Conservation (phyloP, 2,113 vertebrate species). For the Athene cunicularia region DNA sequence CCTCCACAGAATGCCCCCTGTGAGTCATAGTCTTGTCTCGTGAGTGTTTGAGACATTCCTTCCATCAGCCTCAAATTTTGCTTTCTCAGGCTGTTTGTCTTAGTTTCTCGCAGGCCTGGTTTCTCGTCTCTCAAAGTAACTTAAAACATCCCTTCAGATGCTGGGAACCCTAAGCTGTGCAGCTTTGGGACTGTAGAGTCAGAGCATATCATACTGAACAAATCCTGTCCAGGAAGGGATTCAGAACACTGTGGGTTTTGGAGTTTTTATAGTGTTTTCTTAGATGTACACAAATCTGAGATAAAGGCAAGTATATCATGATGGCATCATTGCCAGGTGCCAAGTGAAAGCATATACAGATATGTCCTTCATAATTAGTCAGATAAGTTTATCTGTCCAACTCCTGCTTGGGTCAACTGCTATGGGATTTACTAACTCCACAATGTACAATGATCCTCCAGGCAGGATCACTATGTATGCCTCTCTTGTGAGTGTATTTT, state of each 20-base stretch:
- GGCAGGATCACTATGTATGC: background rate
- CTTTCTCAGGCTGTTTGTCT: no score
- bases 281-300: background rate
- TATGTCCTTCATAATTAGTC: background rate
- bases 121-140: no score
- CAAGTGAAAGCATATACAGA: background rate
- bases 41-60: no score
- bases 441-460: background rate
- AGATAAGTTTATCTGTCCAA: background rate
- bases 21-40: no score
- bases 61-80: no score
- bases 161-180: background rate
- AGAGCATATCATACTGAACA: rapidly evolving
- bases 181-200: background rate
- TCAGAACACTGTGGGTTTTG: background rate
- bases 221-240: background rate
- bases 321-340: rapidly evolving
- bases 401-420: background rate
- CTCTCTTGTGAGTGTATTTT: background rate
- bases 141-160: background rate
- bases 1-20: no score
- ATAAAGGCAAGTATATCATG: background rate
- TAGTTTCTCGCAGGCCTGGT: no score
- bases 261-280: background rate
- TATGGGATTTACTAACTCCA: background rate